These are phyloP conservation scores for Argyrosomus japonicus DNA, from an alignment of 2,113 vertebrate species.

Conservation along the genomic window DNA sequence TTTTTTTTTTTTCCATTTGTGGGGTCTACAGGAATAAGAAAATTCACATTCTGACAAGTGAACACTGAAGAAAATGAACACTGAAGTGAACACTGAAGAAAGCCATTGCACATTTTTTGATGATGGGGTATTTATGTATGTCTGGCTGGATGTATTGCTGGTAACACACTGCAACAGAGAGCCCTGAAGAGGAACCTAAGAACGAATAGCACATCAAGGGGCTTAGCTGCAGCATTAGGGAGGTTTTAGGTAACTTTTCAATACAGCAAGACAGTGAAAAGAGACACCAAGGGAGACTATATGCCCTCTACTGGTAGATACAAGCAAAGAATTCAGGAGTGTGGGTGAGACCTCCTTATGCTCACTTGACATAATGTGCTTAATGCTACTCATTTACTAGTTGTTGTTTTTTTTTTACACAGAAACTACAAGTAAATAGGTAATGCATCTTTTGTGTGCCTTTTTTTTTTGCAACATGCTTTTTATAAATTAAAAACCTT, in stretches of 20 bases:
- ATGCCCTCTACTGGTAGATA: slow-evolving; percentile 77
- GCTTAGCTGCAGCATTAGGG: slow-evolving; percentile 58
- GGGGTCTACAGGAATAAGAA: background rate
- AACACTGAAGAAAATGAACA: slow-evolving; percentile 39
- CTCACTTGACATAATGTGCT: slow-evolving; percentile 4
- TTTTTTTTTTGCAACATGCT: background rate
- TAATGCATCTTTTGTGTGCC: background rate
- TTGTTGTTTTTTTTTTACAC: background rate
- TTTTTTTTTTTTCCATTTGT: background rate
- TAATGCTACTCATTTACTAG: background rate
- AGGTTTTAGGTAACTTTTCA: slow-evolving; percentile 63
- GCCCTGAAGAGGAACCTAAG: slow-evolving; percentile 31
- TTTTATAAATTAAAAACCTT: background rate
- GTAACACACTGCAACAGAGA: slow-evolving; percentile 43
- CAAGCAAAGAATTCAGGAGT: slow-evolving; percentile 16
- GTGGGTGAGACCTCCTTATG: background rate
- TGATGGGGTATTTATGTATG: slow-evolving; percentile 20
- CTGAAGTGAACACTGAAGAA: slow-evolving; percentile 3
- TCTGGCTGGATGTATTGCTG: slow-evolving; percentile 24
- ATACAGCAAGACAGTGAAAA: slow-evolving; percentile 44
- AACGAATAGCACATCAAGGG: slow-evolving; percentile 61
- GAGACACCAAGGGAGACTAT: slow-evolving; percentile 54
- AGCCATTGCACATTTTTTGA: slow-evolving; percentile 33
- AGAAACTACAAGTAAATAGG: background rate
- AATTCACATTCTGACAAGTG: slow-evolving; percentile 25